Evolutionary conservation across 2,888 invertebrate species (phyloP), one percentile per base, ranked within the genome.

Genomic region (Cenopis cana): DNA sequence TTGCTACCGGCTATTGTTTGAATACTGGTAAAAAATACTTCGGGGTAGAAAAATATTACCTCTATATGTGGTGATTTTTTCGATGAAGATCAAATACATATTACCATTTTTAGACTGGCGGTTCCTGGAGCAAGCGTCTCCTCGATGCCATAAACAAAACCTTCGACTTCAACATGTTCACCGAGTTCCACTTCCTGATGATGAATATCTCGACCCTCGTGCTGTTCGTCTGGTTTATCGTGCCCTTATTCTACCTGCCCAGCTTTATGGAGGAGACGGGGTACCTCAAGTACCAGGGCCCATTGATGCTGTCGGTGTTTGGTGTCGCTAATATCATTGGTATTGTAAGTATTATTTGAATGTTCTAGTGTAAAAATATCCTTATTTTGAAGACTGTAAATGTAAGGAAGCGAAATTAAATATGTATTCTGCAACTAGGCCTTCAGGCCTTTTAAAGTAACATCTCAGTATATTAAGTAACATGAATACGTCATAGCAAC

Each of bases 211-310:
- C 98, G n/a, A 98, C 98, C 70, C 95, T 98, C 77, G 94, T 98
- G 72, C 94, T 99, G 66, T 99, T 98, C 89, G 96, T 97, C 81
- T 98, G 98, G 97, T 97, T 97, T 87, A 98, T 99, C 82, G 97
- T 99, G 74, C 98, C 98, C 50, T 99, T 99, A 90, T 97, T 99
- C 85, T 99, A 98, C 89, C 95, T 98, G 75, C 96, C 97, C 46
- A 97, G 97, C 80, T 96, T 97, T 84, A 96, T 98, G 91, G 93
- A 94, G 46, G 83, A 82, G 74, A 87, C 80, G 68, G 94, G 95
- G 11, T 95, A 96, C 78, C 94, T 95, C 2, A 96, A 97, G 78
- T 92, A 94, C 0, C 94, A 96, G 65, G 96, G 96, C 10, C 96
- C 98, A 12, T 94, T 95, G 79, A 95, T 98, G 79, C 94, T 98